These are phyloP conservation scores for Podarcis lilfordi DNA, from an alignment of 2,797 vertebrate genomes.

Conservation along the genomic window DNA sequence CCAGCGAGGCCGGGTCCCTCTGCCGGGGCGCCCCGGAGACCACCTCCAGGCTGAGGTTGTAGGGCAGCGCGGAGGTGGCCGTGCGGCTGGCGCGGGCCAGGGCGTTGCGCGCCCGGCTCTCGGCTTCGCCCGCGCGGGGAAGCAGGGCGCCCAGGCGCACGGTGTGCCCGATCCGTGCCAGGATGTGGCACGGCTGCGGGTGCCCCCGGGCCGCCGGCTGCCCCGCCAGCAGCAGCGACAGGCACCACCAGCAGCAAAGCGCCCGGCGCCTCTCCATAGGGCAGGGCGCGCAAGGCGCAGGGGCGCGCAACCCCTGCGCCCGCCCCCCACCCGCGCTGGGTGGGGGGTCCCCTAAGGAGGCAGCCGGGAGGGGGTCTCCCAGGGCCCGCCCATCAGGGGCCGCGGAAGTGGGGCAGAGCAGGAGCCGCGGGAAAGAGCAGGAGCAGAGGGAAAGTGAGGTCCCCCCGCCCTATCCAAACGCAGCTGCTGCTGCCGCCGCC, in stretches of 20 bases:
- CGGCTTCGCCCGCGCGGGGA: slow-evolving; percentile 75
- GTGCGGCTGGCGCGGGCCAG: slow-evolving; percentile 76
- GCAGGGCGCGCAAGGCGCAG: not conserved
- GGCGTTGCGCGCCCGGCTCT: slow-evolving; percentile 80
- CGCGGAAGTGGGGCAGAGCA: not conserved
- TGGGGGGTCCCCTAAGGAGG: not conserved
- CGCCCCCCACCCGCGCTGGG: slow-evolving; percentile 32
- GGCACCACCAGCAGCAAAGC: not conserved
- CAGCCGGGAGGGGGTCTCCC: not conserved
- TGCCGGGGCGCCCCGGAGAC: slow-evolving; percentile 76
- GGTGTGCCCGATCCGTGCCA: slow-evolving; percentile 79
- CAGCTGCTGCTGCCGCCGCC: no score
- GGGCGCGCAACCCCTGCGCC: not conserved
- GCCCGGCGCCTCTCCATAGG: slow-evolving; percentile 14
- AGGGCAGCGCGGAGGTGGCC: slow-evolving; percentile 75
- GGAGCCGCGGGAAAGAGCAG: not conserved
- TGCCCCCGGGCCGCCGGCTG: slow-evolving; percentile 77
- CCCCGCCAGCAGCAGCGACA: slow-evolving; percentile 27
- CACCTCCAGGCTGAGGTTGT: slow-evolving; percentile 88
- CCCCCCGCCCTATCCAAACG: no score
- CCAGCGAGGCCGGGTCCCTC: slow-evolving; percentile 87
- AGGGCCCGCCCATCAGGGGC: not conserved
- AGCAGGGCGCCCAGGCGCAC: slow-evolving; percentile 87
- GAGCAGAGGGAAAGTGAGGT: not conserved
- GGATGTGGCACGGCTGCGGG: slow-evolving; percentile 87